Percentiles rank a stretch among this genome's conserved stretches.
Evolutionary conservation across 1,140 invertebrate genomes (phyloP).

Genomic region (Berghia stephanieae): DNA sequence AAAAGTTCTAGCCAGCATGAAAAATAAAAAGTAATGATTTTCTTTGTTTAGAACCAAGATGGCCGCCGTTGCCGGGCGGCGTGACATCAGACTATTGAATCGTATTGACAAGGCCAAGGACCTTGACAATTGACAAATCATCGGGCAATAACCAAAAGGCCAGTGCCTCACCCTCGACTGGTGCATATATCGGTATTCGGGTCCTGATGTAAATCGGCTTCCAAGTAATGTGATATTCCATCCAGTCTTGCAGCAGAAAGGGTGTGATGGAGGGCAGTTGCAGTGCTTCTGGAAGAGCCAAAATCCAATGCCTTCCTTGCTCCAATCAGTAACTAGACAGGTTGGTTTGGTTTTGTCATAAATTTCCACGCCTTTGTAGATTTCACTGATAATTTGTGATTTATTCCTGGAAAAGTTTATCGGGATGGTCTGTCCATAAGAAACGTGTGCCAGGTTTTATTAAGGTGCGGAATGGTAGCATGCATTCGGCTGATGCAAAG

Average conservation of each 20-base stretch:
- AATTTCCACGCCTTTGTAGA: conserved; percentile 43
- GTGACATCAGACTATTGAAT: no score
- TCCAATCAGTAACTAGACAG: conserved; percentile 48
- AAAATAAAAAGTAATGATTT: no score
- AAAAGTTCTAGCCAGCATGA: no score
- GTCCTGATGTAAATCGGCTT: conserved; percentile 42
- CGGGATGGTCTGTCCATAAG: conserved; percentile 30
- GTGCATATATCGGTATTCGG: conserved; percentile 48
- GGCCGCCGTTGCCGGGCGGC: no score
- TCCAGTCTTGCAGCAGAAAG: conserved; percentile 30
- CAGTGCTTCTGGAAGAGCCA: conserved; percentile 49
- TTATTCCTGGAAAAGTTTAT: conserved; percentile 39
- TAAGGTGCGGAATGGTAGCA: conserved; percentile 39
- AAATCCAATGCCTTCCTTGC: conserved; percentile 38
- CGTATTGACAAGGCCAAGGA: no score
- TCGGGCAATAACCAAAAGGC: no score
- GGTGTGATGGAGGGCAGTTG: conserved; percentile 17
- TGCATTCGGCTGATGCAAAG: conserved; percentile 34
- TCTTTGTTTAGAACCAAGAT: no score
- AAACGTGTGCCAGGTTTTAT: conserved; percentile 35
- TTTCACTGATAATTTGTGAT: conserved; percentile 34
- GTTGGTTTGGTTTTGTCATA: conserved; percentile 44
- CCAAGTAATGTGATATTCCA: conserved; percentile 45
- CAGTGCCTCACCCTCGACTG: conserved; percentile 44
- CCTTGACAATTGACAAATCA: no score